Conservation (phyloP, 53 echinoderm and acorn worm species). For the Crossaster papposus region DNA sequence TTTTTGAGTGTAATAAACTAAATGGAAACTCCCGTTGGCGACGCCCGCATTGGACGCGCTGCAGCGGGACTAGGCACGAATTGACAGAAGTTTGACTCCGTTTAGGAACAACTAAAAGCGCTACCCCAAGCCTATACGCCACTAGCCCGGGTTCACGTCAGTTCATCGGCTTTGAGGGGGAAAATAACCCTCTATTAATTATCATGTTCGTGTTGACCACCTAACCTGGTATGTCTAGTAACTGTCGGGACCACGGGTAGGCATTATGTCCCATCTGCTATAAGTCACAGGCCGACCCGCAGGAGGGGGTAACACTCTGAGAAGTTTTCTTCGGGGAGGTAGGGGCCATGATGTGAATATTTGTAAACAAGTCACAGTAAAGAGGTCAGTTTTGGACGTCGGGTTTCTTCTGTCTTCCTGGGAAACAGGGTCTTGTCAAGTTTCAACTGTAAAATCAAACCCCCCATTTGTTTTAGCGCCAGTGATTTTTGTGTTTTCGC, state of each 20-base stretch:
- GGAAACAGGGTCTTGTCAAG: not conserved
- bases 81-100: not conserved
- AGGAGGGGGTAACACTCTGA: not conserved
- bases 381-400: not conserved
- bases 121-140: not conserved
- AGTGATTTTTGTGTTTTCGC: not conserved
- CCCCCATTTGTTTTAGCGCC: not conserved
- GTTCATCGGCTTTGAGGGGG: not conserved
- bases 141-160: not conserved
- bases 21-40: not conserved
- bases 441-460: not conserved
- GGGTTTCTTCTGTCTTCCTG: not conserved
- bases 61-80: not conserved
- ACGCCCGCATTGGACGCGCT: not conserved
- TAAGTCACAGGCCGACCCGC: not conserved
- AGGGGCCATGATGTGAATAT: slow-evolving; percentile 17
- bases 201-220: not conserved
- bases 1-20: not conserved
- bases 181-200: not conserved
- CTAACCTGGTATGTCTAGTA: not conserved
- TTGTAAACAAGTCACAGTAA: slow-evolving; percentile 27
- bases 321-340: slow-evolving; percentile 49
- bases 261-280: not conserved
- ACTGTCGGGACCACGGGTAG: not conserved
- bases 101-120: not conserved